Conservation (phyloP, 2,888 invertebrate genomes). For the Noctuana brunneofusca region DNA sequence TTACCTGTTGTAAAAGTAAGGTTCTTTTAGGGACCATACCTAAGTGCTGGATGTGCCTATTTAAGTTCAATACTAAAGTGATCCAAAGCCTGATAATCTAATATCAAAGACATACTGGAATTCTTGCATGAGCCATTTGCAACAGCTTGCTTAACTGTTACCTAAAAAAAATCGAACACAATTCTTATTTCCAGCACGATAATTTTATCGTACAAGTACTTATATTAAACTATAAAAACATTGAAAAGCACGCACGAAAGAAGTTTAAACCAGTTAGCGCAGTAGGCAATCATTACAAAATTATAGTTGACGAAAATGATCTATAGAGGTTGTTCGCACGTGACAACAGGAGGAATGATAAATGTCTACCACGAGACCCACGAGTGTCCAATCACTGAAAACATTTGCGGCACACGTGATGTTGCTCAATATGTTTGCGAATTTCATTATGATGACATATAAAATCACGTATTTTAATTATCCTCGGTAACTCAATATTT, state of each 20-base stretch:
- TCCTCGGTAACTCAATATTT: neutral
- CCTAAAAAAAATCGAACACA: too few species aligned
- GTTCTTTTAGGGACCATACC: too few species aligned
- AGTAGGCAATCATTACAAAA: conserved; percentile 1
- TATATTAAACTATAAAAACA: neutral
- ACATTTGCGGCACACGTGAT: conserved; percentile 11
- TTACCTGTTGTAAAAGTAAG: too few species aligned
- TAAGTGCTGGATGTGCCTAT: too few species aligned
- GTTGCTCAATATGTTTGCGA: conserved; percentile 25
- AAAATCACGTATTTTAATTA: conserved; percentile 16
- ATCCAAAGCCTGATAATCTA: too few species aligned
- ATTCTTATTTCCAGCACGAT: conserved; percentile 1
- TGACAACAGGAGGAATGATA: conserved; percentile 16
- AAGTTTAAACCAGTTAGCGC: neutral
- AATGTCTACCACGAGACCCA: conserved; percentile 24
- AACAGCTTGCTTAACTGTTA: too few species aligned
- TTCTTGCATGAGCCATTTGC: too few species aligned
- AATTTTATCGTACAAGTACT: neutral
- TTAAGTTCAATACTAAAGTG: too few species aligned
- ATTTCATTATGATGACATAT: neutral
- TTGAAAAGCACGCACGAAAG: conserved; percentile 14
- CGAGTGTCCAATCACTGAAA: conserved; percentile 24
- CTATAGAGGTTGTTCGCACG: conserved; percentile 9
- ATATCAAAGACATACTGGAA: neutral
- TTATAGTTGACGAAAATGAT: conserved; percentile 2